Percentiles rank a stretch among this genome's conserved stretches.
Conservation (phyloP, 2,113 vertebrate genomes). For the Tapirus terrestris region DNA sequence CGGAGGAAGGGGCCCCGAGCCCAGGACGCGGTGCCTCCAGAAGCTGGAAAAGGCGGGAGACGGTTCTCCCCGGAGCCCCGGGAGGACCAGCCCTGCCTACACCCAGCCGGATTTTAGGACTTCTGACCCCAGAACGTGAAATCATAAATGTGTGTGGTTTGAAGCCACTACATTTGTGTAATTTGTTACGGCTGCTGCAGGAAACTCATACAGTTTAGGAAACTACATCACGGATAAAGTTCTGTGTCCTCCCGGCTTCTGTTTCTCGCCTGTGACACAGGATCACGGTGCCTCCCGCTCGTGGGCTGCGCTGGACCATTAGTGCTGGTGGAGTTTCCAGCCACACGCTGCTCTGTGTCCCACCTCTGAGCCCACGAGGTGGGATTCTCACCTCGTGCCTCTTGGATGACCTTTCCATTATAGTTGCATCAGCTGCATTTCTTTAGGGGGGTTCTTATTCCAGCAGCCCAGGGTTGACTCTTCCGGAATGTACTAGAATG, state of each 20-base stretch:
- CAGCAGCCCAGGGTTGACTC: neutral
- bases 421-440: neutral
- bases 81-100: neutral
- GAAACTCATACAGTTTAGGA: neutral
- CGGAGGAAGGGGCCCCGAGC: neutral
- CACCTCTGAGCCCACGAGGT: neutral
- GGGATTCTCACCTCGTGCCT: too few species aligned
- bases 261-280: accelerated
- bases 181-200: neutral
- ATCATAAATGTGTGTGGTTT: neutral
- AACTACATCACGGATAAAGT: neutral
- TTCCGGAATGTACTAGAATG: neutral
- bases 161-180: neutral
- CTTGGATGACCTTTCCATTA: neutral
- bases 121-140: neutral
- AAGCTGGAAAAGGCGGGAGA: neutral
- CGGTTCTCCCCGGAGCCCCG: accelerated
- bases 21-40: neutral
- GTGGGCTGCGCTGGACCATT: neutral
- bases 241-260: neutral
- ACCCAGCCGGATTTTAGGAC: neutral
- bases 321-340: neutral
- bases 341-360: too few species aligned
- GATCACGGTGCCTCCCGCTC: too few species aligned
- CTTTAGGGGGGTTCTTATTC: neutral